Percentiles rank a stretch among this genome's conserved stretches.
These are phyloP conservation scores for Poecile atricapillus DNA, from an alignment of 2,113 vertebrate genomes.

Conservation along the genomic window DNA sequence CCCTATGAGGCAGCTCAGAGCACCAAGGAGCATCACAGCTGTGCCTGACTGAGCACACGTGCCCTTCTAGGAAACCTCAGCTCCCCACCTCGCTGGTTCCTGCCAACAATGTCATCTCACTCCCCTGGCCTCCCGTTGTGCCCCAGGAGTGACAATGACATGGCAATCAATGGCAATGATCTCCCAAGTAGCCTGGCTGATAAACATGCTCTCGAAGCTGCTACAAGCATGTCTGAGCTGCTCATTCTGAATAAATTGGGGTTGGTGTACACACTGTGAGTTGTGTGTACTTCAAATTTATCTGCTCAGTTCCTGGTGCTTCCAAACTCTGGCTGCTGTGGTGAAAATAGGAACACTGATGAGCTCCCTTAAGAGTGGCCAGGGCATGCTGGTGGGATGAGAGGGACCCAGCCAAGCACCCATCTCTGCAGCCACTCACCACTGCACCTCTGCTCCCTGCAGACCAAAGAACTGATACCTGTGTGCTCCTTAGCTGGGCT, in stretches of 20 bases:
- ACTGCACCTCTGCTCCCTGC: rapidly evolving
- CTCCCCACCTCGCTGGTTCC: background rate
- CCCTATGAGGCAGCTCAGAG: background rate
- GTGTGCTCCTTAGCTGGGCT: background rate
- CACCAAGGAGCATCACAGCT: background rate
- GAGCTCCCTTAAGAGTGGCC: background rate
- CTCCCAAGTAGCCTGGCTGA: conserved; percentile 30
- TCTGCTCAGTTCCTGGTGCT: background rate
- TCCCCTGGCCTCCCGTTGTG: background rate
- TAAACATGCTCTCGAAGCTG: background rate
- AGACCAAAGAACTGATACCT: rapidly evolving
- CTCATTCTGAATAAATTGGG: conserved; percentile 9
- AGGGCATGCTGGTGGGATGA: rapidly evolving
- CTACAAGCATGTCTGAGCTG: background rate
- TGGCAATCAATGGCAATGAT: conserved; percentile 47
- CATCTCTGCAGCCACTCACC: background rate
- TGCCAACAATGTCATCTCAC: background rate
- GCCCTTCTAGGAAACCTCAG: background rate
- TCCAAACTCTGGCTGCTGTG: background rate
- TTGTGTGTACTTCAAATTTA: background rate
- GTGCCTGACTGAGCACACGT: background rate
- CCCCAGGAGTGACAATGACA: conserved; percentile 41
- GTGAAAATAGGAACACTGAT: background rate
- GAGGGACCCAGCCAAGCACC: background rate
- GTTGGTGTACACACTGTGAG: background rate